Percentiles rank a stretch among this genome's conserved stretches.
phyloP scores from a whole-genome alignment of 2,888 invertebrate species.

The Drosophila lutescens region DNA sequence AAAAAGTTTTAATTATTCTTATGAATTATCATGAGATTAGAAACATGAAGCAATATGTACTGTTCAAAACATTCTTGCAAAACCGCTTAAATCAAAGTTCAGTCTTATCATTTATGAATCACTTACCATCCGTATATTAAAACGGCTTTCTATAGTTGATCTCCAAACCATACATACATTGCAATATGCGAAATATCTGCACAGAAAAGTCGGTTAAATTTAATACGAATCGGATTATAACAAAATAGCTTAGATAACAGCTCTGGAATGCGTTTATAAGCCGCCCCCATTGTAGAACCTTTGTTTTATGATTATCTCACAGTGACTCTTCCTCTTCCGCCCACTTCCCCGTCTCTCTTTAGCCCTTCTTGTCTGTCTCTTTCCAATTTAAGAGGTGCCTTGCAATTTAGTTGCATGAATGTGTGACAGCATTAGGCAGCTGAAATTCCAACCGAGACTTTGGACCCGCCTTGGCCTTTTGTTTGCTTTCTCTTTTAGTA shows the following conservation, averaged over 20 bases:
- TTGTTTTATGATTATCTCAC: constrained; percentile 22
- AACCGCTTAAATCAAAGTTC: too few relatives aligned
- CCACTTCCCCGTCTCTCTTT: too few relatives aligned
- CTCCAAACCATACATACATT: too few relatives aligned
- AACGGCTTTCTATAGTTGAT: too few relatives aligned
- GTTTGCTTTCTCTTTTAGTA: constrained; percentile 41
- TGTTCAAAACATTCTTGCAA: too few relatives aligned
- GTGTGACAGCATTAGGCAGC: constrained; percentile 38
- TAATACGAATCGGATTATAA: not conserved
- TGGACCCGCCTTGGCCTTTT: constrained; percentile 42
- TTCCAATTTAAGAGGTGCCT: constrained; percentile 30
- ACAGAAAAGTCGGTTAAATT: too few relatives aligned
- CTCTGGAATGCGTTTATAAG: constrained; percentile 5
- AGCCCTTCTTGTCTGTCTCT: constrained; percentile 4
- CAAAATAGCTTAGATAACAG: not conserved
- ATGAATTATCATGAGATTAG: too few relatives aligned
- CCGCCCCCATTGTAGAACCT: constrained; percentile 5
- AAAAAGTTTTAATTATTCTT: too few relatives aligned
- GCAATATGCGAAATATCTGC: too few relatives aligned
- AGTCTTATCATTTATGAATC: too few relatives aligned
- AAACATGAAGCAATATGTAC: too few relatives aligned
- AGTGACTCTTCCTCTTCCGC: constrained; percentile 1
- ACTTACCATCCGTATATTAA: too few relatives aligned
- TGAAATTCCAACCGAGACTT: constrained; percentile 48
- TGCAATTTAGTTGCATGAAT: constrained; percentile 41